phyloP scores from a whole-genome alignment of 2,888 invertebrate genomes.

The Tipula lateralis region DNA sequence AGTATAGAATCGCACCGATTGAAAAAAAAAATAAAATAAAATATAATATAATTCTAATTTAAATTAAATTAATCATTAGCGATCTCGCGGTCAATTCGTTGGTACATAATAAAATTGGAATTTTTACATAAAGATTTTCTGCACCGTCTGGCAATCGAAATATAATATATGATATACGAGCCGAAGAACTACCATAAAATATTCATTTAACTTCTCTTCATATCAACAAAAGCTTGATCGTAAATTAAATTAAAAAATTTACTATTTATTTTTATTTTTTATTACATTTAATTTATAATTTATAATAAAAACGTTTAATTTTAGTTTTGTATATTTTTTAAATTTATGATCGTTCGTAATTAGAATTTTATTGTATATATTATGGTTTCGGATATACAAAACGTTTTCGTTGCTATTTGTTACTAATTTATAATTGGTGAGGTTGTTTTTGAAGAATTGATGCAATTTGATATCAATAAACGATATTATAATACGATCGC shows the following conservation, averaged over 20 bases:
- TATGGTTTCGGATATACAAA: background rate
- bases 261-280: background rate
- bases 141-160: background rate
- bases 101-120: background rate
- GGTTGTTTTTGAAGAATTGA: too few relatives aligned
- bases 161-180: background rate
- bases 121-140: background rate
- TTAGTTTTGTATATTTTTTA: background rate
- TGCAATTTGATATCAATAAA: too few relatives aligned
- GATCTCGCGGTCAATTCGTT: background rate
- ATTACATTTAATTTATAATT: background rate
- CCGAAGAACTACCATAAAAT: background rate
- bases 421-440: background rate
- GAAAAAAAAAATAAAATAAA: background rate
- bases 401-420: background rate
- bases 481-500: too few relatives aligned
- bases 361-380: background rate
- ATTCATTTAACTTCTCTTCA: background rate
- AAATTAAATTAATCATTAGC: background rate
- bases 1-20: too few relatives aligned
- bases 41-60: background rate
- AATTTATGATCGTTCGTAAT: background rate
- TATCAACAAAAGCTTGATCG: background rate
- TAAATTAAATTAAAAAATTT: background rate
- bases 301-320: constrained; percentile 3